Evolutionary conservation across 1,140 invertebrate genomes (phyloP).

Genomic region (Procambarus virginalis): DNA sequence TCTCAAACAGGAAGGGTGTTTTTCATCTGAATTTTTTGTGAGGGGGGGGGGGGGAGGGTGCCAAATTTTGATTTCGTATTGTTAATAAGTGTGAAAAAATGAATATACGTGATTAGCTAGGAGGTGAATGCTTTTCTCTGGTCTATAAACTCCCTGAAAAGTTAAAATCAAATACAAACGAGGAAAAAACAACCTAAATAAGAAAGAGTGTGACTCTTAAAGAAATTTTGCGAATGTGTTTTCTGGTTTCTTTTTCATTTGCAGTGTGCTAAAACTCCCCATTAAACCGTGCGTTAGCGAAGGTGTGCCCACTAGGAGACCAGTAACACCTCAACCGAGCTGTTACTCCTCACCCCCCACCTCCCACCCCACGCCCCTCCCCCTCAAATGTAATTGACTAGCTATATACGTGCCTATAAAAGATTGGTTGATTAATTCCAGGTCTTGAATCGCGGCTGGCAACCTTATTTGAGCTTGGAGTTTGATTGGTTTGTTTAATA

Average conservation of each 20-base stretch:
- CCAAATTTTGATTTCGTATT: not conserved
- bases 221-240: not conserved
- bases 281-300: too few relatives aligned
- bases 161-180: too few relatives aligned
- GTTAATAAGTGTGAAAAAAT: not conserved
- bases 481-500: conserved; percentile 42
- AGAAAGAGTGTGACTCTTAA: too few relatives aligned
- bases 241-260: not conserved
- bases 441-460: conserved; percentile 23
- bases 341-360: not conserved
- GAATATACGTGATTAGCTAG: not conserved
- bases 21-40: conserved; percentile 14
- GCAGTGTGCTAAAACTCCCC: not conserved
- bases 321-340: not conserved
- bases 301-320: not conserved
- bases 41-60: not conserved
- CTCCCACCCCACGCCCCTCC: not conserved
- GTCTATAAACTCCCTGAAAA: too few relatives aligned
- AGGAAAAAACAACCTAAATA: too few relatives aligned
- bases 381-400: conserved; percentile 12
- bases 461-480: conserved; percentile 21
- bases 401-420: conserved; percentile 1
- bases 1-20: conserved; percentile 17
- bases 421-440: conserved; percentile 31
- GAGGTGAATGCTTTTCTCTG: too few relatives aligned